phyloP scores from a whole-genome alignment of 2,113 vertebrate species.

The Ophthalmotilapia sp. region DNA sequence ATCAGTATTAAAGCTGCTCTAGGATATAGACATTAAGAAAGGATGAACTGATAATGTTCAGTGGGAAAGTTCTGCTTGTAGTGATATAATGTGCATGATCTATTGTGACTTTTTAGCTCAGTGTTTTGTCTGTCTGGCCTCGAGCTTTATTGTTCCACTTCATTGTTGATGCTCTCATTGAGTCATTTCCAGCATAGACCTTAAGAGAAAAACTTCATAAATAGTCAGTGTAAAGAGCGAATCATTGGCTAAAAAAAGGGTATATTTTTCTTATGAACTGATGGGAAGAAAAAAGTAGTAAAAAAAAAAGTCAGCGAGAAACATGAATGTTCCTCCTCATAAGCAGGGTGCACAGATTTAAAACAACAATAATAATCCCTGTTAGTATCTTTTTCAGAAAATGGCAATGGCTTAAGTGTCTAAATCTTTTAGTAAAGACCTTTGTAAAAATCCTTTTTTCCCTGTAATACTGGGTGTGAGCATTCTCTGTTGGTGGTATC shows the following conservation, averaged over 20 bases:
- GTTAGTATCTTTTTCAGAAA: neutral
- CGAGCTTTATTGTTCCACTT: neutral
- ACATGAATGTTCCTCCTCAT: neutral
- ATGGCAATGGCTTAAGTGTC: neutral
- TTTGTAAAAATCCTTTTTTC: neutral
- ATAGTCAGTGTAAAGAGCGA: neutral
- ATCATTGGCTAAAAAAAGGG: neutral
- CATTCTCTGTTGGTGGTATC: constrained; percentile 7
- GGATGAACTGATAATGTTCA: neutral
- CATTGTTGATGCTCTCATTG: neutral
- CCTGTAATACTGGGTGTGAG: neutral
- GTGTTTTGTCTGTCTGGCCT: neutral
- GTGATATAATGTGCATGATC: neutral
- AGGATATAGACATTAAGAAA: neutral
- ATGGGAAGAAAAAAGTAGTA: neutral
- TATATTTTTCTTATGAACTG: neutral
- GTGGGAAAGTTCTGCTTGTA: neutral
- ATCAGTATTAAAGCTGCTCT: neutral
- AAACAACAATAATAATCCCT: neutral
- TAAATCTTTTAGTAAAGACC: neutral
- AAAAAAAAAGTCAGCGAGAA: accelerated
- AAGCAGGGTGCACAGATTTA: neutral
- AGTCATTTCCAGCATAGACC: neutral
- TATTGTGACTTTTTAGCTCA: neutral
- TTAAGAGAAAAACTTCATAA: neutral